These are phyloP conservation scores for Campodea augens DNA, from an alignment of 1,140 invertebrate species.

Conservation along the genomic window DNA sequence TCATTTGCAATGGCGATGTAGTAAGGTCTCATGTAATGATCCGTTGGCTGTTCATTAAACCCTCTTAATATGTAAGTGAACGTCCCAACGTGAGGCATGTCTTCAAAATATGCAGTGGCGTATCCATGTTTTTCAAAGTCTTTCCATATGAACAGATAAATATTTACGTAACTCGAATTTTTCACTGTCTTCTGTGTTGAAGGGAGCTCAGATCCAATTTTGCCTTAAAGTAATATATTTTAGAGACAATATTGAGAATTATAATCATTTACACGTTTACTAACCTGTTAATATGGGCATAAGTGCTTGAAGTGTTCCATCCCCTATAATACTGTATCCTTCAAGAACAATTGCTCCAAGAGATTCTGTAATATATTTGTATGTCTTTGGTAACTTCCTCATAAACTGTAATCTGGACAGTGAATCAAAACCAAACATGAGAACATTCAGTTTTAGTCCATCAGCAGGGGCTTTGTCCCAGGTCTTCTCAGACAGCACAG, in stretches of 20 bases:
- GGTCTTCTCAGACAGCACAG: slow-evolving; percentile 22
- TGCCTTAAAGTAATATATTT: slow-evolving; percentile 22
- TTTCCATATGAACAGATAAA: slow-evolving; percentile 66
- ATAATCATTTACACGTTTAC: too few species aligned
- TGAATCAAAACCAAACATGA: slow-evolving; percentile 85
- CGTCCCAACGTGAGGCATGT: slow-evolving; percentile 60
- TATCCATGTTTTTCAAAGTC: slow-evolving; percentile 48
- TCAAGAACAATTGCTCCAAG: slow-evolving; percentile 49
- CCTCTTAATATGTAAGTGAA: slow-evolving; percentile 83
- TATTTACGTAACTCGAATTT: slow-evolving; percentile 45
- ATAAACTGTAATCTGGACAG: slow-evolving; percentile 70
- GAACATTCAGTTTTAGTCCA: slow-evolving; percentile 44
- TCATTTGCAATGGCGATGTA: slow-evolving; percentile 37
- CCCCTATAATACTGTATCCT: slow-evolving; percentile 82
- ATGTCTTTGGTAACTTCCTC: slow-evolving; percentile 62
- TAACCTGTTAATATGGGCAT: slow-evolving; percentile 71
- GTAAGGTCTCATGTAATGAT: slow-evolving; percentile 76
- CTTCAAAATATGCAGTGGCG: slow-evolving; percentile 64
- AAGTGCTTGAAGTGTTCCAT: slow-evolving; percentile 81
- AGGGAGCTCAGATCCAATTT: slow-evolving; percentile 70
- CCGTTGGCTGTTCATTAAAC: slow-evolving; percentile 61
- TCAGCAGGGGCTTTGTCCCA: slow-evolving; percentile 31
- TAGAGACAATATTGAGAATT: not conserved
- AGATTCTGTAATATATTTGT: slow-evolving; percentile 46
- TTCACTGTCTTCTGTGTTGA: slow-evolving; percentile 56